Percentiles rank a stretch among this genome's conserved stretches.
Evolutionary conservation across 2,113 vertebrate genomes (phyloP).

Genomic region (Hippolais icterina): DNA sequence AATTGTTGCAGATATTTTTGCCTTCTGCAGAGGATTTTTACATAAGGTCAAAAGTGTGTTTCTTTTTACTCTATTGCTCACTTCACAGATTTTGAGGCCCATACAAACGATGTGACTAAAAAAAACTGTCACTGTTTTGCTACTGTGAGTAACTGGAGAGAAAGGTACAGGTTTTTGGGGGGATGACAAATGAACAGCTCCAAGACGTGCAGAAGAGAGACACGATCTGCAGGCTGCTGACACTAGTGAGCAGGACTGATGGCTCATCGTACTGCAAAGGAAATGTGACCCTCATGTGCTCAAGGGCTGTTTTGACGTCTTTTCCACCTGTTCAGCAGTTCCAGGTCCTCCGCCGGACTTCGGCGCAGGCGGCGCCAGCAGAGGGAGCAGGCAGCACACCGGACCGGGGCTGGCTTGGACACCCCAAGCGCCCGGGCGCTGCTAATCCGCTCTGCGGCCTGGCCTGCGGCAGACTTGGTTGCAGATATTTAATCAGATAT

Average conservation of each 20-base stretch:
- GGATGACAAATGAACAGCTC: neutral
- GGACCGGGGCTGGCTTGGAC: too few species aligned
- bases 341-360: rapidly evolving
- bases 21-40: neutral
- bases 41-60: neutral
- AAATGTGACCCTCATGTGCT: rapidly evolving
- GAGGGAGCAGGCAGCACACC: neutral
- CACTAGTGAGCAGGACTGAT: rapidly evolving
- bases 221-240: rapidly evolving
- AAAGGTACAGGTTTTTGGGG: neutral
- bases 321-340: rapidly evolving
- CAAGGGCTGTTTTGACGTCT: rapidly evolving
- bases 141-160: neutral
- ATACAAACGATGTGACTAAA: neutral
- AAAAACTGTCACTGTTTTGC: neutral
- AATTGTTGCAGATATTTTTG: neutral
- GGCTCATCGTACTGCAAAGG: rapidly evolving
- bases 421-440: too few species aligned
- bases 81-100: neutral
- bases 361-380: neutral
- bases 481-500: too few species aligned
- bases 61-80: neutral
- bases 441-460: neutral
- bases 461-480: rapidly evolving
- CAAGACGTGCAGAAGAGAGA: rapidly evolving